Evolutionary conservation across 2,888 invertebrate genomes (phyloP).

Genomic region (Marasmarcha lunaedactyla): DNA sequence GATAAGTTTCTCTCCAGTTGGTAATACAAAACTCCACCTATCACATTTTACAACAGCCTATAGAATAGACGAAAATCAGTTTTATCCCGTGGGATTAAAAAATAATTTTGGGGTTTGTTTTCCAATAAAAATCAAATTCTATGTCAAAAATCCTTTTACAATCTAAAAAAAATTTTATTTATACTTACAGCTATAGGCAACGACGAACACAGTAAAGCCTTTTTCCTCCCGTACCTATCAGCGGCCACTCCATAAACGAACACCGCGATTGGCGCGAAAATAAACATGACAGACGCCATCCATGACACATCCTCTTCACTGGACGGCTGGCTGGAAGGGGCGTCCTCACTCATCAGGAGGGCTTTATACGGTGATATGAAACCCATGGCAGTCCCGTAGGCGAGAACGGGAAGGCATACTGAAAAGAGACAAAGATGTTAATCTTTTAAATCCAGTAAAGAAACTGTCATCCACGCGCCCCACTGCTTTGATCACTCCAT

Average conservation of each 20-base stretch:
- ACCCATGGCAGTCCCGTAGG: slow-evolving; percentile 66
- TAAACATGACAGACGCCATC: slow-evolving; percentile 70
- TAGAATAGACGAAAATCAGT: no score
- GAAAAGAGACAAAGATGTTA: slow-evolving; percentile 13
- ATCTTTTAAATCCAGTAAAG: not conserved
- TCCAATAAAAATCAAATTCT: no score
- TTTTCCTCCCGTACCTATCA: slow-evolving; percentile 63
- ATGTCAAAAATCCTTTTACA: no score
- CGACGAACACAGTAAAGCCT: slow-evolving; percentile 43
- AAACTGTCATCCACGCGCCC: no score
- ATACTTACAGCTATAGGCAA: slow-evolving; percentile 46
- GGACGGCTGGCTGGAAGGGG: slow-evolving; percentile 40
- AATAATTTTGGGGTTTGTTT: no score
- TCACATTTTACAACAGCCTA: no score
- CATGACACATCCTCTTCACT: slow-evolving; percentile 62
- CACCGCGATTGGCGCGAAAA: slow-evolving; percentile 62
- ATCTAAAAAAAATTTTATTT: no score
- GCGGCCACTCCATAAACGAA: slow-evolving; percentile 42
- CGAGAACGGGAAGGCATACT: slow-evolving; percentile 67
- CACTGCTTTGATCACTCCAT: no score
- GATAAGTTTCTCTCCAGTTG: no score
- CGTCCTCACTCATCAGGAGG: slow-evolving; percentile 45
- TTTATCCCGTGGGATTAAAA: no score
- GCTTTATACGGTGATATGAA: slow-evolving; percentile 70
- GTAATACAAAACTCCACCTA: no score